Conservation (phyloP, 2,797 vertebrate species). For the Platalea minor region DNA sequence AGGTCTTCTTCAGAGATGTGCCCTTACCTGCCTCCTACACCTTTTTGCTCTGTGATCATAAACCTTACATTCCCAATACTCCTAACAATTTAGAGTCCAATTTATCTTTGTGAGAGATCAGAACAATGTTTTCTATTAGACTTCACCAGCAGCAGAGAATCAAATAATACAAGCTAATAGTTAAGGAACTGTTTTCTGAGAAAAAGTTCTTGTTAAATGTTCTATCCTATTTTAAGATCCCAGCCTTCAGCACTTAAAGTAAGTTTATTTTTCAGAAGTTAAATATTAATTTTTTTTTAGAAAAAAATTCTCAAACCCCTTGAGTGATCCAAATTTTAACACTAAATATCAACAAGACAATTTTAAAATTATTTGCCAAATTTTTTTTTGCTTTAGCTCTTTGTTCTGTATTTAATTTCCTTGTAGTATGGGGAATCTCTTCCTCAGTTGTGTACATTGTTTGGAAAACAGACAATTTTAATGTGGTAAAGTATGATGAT, state of each 20-base stretch:
- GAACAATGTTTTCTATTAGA: neutral
- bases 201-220: neutral
- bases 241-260: neutral
- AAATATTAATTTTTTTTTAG: neutral
- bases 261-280: neutral
- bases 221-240: neutral
- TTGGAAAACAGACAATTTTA: neutral
- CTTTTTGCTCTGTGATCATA: neutral
- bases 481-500: neutral
- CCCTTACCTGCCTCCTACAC: neutral
- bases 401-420: neutral
- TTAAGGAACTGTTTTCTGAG: neutral
- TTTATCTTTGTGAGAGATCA: constrained; percentile 11
- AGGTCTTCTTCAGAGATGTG: neutral
- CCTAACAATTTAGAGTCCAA: constrained; percentile 2
- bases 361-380: neutral
- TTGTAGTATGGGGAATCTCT: neutral
- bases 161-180: neutral
- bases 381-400: neutral
- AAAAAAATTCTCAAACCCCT: neutral
- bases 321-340: neutral
- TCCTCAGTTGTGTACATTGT: neutral
- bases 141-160: neutral
- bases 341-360: neutral
- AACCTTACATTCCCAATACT: neutral